phyloP scores from a whole-genome alignment of 64 coral and sea anemone species.

The Orbicella faveolata region DNA sequence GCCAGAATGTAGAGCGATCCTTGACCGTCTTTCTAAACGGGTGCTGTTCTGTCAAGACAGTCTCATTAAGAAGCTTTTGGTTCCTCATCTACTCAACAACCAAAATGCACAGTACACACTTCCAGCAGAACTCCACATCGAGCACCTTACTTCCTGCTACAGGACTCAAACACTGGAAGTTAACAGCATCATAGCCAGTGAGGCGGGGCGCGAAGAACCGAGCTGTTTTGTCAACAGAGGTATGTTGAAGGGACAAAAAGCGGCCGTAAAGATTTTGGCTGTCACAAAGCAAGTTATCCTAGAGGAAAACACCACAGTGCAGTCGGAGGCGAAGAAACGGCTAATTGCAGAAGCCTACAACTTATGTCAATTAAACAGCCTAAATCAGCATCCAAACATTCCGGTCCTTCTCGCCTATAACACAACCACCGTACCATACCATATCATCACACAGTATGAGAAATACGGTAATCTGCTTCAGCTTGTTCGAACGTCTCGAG shows the following conservation, averaged over 20 bases:
- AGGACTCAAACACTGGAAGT: background rate
- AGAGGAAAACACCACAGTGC: background rate
- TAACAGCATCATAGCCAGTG: background rate
- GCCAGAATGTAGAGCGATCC: conserved; percentile 2
- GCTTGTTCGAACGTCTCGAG: conserved; percentile 15
- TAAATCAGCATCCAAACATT: conserved; percentile 18
- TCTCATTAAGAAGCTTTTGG: background rate
- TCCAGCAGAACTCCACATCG: background rate
- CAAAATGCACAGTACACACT: background rate
- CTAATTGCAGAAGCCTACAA: conserved; percentile 22
- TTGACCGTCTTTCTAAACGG: background rate
- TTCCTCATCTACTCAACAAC: background rate
- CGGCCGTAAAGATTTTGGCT: background rate
- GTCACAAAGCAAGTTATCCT: background rate
- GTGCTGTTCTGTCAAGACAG: background rate
- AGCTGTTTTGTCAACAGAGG: background rate
- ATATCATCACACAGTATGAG: conserved; percentile 3
- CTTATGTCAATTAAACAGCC: background rate
- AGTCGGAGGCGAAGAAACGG: background rate
- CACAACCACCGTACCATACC: conserved; percentile 4
- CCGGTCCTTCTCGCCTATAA: conserved; percentile 26
- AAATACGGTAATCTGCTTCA: conserved; percentile 36
- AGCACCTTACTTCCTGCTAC: background rate
- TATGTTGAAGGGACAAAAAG: background rate
- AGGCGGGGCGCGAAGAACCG: background rate